Evolutionary conservation across 2,797 vertebrate genomes (phyloP), one percentile per base, ranked within the genome.

Genomic region (Nannoperca australis): DNA sequence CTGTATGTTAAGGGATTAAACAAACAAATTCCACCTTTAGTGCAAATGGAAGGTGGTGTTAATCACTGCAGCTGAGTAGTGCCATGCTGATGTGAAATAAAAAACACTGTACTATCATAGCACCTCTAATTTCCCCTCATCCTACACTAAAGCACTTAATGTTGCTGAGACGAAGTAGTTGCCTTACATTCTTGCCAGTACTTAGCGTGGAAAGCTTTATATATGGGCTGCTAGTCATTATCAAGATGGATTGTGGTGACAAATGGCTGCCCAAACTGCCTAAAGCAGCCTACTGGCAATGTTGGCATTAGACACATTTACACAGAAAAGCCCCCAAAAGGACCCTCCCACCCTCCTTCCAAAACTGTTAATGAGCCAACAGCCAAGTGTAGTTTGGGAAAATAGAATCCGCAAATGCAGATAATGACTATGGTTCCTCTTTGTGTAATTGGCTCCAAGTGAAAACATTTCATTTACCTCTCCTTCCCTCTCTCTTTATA

Each of bases 381-480:
- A 85, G 90, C 77, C 70, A 71, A 86, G 90, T 65, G 65, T 74
- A 92, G 90, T 93, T 92, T 91, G 89, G 90, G 89, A 88, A 93
- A 92, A 90, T 74, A 89, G 84, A 91, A 92, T 90, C 86, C 82
- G 30, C 92, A 92, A 93, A 92, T 86, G 88, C 89, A 89, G 89
- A 93, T 94, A 93, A 94, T 93, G 89, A 94, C 92, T 38, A 94
- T 88, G 90, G 90, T 94, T 94, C 89, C 92, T 91, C 83, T 89
- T 87, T 92, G 89, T 88, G 92, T 93, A 93, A 93, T 93, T 92
- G 93, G 84, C 85, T 89, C 73, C 64, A 75, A 93, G 89, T 90
- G 87, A 94, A 94, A 93, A 93, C 91, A 92, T 92, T 91, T 90
- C 51, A 92, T 91, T 92, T 87, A 88, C 85, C 84, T 86, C 84